Evolutionary conservation across 2,113 vertebrate genomes (phyloP).

Genomic region (Acrocephalus arundinaceus): DNA sequence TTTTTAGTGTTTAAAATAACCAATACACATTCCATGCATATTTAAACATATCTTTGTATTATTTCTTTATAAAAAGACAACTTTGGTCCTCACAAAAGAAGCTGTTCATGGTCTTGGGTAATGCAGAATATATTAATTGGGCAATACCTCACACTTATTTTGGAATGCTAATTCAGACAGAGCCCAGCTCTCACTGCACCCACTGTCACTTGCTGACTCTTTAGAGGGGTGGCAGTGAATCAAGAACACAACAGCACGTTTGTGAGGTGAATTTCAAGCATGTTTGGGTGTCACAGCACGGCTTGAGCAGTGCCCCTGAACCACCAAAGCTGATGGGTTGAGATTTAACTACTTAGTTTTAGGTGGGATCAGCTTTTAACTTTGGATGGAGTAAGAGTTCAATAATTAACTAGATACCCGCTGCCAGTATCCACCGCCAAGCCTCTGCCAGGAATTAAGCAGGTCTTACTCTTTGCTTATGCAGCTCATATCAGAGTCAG

Average conservation of each 20-base stretch:
- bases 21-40: not conserved
- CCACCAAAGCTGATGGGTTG: not conserved
- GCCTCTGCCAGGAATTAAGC: not conserved
- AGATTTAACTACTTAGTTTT: not conserved
- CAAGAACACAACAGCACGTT: not conserved
- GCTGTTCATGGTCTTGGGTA: not conserved
- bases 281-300: not conserved
- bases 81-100: not conserved
- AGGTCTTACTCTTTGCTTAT: not conserved
- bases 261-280: constrained; percentile 34
- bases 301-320: not conserved
- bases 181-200: not conserved
- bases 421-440: not conserved
- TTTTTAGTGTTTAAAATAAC: not conserved
- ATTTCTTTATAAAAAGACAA: constrained; percentile 10
- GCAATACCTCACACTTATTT: not conserved
- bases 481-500: constrained; percentile 12
- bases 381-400: not conserved
- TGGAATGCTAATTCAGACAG: not conserved
- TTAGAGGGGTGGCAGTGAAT: not conserved
- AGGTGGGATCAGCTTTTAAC: constrained; percentile 38
- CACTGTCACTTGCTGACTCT: not conserved
- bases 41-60: not conserved
- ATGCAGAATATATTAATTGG: not conserved
- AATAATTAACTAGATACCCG: constrained; percentile 35